Conservation (phyloP, 2,113 vertebrate genomes). For the Aythya baeri region DNA sequence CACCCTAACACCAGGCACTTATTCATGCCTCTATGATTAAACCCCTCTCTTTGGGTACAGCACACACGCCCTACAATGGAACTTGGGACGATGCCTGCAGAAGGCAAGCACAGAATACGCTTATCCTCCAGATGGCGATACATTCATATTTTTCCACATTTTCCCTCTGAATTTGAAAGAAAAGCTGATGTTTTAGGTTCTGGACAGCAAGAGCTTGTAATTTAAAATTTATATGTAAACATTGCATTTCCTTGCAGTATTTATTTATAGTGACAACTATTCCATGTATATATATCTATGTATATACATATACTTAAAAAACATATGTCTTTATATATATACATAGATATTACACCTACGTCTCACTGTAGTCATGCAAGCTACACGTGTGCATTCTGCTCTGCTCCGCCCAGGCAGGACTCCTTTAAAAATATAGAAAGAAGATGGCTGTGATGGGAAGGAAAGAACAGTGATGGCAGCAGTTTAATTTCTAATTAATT, state of each 20-base stretch:
- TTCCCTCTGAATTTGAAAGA: neutral
- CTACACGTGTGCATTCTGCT: neutral
- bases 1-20: neutral
- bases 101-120: neutral
- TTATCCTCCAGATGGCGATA: slow-evolving; percentile 51
- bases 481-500: neutral
- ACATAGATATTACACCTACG: neutral
- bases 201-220: neutral
- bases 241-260: neutral
- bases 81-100: accelerated
- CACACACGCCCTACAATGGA: accelerated
- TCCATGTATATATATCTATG: neutral
- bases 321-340: neutral
- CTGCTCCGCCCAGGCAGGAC: neutral
- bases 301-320: neutral
- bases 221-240: neutral
- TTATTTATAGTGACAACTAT: slow-evolving; percentile 32
- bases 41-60: neutral
- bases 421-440: neutral
- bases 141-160: accelerated
- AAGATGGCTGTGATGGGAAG: neutral
- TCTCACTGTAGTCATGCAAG: neutral
- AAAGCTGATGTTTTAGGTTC: neutral
- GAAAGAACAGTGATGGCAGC: neutral
- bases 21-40: accelerated